Conservation (phyloP, 2,797 vertebrate species). For the Pantherophis vulpinus region DNA sequence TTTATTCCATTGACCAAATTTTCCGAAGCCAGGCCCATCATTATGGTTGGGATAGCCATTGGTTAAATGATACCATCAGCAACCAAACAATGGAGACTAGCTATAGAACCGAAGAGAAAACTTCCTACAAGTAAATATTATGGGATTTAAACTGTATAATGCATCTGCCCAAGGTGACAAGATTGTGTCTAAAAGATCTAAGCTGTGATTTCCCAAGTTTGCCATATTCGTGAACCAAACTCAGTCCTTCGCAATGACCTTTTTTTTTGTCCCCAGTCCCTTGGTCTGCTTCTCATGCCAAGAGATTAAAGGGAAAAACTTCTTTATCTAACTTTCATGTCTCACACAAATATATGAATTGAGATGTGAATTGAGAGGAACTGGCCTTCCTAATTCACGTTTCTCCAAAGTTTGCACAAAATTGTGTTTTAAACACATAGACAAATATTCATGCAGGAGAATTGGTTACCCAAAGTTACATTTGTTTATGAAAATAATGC, state of each 20-base stretch:
- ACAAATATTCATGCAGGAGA: background rate
- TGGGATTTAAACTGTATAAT: slow-evolving; percentile 29
- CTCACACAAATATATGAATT: background rate
- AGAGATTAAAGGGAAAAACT: background rate
- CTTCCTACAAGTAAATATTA: slow-evolving; percentile 46
- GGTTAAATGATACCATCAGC: slow-evolving; percentile 49
- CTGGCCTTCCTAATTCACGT: background rate
- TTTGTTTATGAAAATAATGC: background rate
- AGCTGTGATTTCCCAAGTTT: slow-evolving; percentile 9
- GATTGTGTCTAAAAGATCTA: background rate
- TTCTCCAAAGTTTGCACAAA: background rate
- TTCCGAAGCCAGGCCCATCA: slow-evolving; percentile 58
- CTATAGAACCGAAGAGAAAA: background rate
- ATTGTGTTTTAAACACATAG: background rate
- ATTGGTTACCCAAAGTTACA: background rate
- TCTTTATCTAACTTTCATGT: background rate
- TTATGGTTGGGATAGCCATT: slow-evolving; percentile 50
- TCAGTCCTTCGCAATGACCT: background rate
- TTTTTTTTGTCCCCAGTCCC: background rate
- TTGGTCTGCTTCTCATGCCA: background rate
- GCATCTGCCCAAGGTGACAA: slow-evolving; percentile 38
- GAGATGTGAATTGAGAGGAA: background rate
- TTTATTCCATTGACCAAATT: slow-evolving; percentile 63
- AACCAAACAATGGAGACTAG: slow-evolving; percentile 52
- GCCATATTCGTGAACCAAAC: background rate